Conservation (phyloP, 1,140 invertebrate genomes). For the Myzus persicae region DNA sequence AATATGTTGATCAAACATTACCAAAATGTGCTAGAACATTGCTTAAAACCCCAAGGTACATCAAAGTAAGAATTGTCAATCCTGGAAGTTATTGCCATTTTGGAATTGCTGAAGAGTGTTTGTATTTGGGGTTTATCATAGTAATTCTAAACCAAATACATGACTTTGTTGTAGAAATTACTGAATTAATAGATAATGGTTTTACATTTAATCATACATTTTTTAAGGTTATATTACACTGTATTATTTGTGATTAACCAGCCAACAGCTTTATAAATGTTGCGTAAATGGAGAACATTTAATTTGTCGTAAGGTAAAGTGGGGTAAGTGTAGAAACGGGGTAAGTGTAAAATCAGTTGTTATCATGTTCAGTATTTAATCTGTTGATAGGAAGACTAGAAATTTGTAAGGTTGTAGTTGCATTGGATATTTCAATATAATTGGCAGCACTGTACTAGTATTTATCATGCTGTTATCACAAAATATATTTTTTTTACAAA, state of each 20-base stretch:
- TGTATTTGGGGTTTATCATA: background rate
- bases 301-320: constrained; percentile 49
- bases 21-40: constrained; percentile 4
- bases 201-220: background rate
- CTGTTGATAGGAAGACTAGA: too few species aligned
- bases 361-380: too few species aligned
- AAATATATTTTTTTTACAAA: too few species aligned
- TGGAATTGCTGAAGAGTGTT: background rate
- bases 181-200: background rate
- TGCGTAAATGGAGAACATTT: constrained; percentile 61
- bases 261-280: constrained; percentile 61
- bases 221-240: background rate
- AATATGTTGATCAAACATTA: background rate
- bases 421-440: too few species aligned
- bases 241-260: background rate
- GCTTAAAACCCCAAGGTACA: background rate
- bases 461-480: too few species aligned
- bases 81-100: background rate
- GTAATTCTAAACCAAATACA: background rate
- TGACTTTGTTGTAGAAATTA: background rate
- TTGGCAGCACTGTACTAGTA: too few species aligned
- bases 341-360: too few species aligned
- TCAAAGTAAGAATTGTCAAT: background rate
- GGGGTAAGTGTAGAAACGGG: too few species aligned
- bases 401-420: too few species aligned